These are phyloP conservation scores for Lasius fuliginosus DNA, from an alignment of 2,888 invertebrate species.

Conservation along the genomic window DNA sequence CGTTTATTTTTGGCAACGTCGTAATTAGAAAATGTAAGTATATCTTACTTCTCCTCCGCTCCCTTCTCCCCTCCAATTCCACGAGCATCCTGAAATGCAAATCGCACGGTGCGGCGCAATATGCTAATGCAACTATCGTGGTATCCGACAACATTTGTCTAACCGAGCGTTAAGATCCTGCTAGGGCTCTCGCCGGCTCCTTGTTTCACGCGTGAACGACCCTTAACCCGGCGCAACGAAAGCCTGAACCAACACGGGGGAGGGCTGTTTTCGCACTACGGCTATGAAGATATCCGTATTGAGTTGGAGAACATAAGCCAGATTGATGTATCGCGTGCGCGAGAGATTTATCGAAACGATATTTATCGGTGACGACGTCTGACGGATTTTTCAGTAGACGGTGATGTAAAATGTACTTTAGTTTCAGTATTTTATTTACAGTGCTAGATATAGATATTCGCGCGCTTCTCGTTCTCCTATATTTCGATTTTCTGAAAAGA, in stretches of 20 bases:
- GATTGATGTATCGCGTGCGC: conserved; percentile 49
- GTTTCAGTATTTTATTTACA: not conserved
- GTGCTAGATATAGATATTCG: not conserved
- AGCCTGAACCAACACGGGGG: conserved; percentile 73
- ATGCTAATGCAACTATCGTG: conserved; percentile 71
- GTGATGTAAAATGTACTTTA: conserved; percentile 24
- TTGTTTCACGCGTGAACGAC: conserved; percentile 62
- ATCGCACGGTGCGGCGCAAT: conserved; percentile 67
- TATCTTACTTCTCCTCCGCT: conserved; percentile 4
- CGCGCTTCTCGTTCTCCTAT: not conserved
- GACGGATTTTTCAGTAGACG: conserved; percentile 50
- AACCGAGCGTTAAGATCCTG: conserved; percentile 76
- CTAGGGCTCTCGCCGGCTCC: conserved; percentile 65
- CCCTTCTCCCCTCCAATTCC: not conserved
- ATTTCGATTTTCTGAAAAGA: not conserved
- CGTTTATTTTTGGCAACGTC: conserved; percentile 57
- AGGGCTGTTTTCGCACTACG: conserved; percentile 54
- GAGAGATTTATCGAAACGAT: conserved; percentile 54
- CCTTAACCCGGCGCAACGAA: conserved; percentile 66
- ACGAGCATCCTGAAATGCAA: conserved; percentile 71
- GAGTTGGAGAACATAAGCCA: conserved; percentile 45
- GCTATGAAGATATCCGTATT: conserved; percentile 49
- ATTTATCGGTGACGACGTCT: conserved; percentile 52
- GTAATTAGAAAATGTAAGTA: conserved; percentile 55
- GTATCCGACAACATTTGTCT: conserved; percentile 73